These are phyloP conservation scores for Drosophila hamatofila DNA, from an alignment of 2,888 invertebrate species.

Conservation along the genomic window DNA sequence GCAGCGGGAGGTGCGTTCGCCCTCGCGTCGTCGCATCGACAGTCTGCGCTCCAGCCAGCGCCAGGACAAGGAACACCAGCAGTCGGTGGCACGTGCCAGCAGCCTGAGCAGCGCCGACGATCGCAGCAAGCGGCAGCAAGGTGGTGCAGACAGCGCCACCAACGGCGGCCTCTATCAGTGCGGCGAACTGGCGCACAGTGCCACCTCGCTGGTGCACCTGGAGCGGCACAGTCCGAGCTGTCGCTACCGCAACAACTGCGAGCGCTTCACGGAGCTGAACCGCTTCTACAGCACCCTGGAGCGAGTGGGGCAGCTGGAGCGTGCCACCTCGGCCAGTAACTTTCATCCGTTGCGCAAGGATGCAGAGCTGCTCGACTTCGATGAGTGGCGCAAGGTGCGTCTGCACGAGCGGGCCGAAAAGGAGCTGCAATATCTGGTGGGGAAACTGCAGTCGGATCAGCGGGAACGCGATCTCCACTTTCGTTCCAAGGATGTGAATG, in stretches of 20 bases:
- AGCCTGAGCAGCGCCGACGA: slow-evolving; percentile 89
- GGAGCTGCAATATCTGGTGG: slow-evolving; percentile 91
- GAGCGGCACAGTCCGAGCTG: slow-evolving; percentile 84
- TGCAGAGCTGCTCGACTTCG: slow-evolving; percentile 94
- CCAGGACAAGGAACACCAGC: slow-evolving; percentile 57
- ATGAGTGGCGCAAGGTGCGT: slow-evolving; percentile 93
- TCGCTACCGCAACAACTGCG: slow-evolving; percentile 87
- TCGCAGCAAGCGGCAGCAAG: slow-evolving; percentile 61
- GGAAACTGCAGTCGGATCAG: slow-evolving; percentile 91
- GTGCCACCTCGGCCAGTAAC: slow-evolving; percentile 89
- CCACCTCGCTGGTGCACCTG: slow-evolving; percentile 86
- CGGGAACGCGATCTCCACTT: slow-evolving; percentile 94
- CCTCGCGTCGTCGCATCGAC: slow-evolving; percentile 89
- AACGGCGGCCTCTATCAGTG: slow-evolving; percentile 76
- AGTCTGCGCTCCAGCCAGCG: slow-evolving; percentile 79
- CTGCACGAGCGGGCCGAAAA: slow-evolving; percentile 92
- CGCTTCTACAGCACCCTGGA: slow-evolving; percentile 94
- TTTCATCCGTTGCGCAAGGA: slow-evolving; percentile 90
- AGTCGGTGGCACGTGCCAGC: slow-evolving; percentile 86
- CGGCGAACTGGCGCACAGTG: slow-evolving; percentile 82
- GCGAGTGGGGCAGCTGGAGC: slow-evolving; percentile 92
- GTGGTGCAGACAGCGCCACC: not conserved
- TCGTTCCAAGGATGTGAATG: slow-evolving; percentile 90
- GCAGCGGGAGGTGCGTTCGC: slow-evolving; percentile 86
- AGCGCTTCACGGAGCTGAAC: slow-evolving; percentile 93